Conservation (phyloP, 1,140 invertebrate species). For the Stegodyphus dumicola region DNA sequence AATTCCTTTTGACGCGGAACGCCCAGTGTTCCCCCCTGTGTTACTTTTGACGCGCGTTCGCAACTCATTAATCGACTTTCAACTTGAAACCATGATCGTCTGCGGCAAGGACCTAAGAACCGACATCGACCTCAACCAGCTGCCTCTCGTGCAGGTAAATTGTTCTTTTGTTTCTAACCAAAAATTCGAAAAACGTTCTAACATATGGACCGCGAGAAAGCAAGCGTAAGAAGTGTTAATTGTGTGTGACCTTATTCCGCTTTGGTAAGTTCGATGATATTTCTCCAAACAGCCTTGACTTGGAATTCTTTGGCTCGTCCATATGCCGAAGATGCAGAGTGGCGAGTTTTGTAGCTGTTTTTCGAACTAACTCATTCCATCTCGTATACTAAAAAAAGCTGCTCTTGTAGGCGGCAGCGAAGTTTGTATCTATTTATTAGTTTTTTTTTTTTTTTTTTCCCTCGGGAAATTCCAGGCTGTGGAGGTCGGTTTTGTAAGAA, state of each 20-base stretch:
- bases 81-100: slow-evolving; percentile 27
- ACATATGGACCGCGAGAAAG: too few species aligned
- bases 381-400: background rate
- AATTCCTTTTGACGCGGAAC: slow-evolving; percentile 51
- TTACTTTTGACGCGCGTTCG: background rate
- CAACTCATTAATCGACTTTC: background rate
- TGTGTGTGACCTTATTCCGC: too few species aligned
- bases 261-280: too few species aligned
- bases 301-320: too few species aligned
- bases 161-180: background rate
- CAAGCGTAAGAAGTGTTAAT: too few species aligned
- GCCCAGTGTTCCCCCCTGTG: slow-evolving; percentile 35
- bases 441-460: too few species aligned
- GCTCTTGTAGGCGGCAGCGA: background rate
- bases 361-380: background rate
- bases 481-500: slow-evolving; percentile 48
- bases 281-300: too few species aligned
- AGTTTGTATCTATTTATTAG: too few species aligned
- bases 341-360: too few species aligned
- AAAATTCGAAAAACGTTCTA: too few species aligned
- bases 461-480: background rate
- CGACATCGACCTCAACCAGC: slow-evolving; percentile 36
- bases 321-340: too few species aligned
- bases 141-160: slow-evolving; percentile 50
- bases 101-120: slow-evolving; percentile 7